Conservation (phyloP, 1,140 invertebrate genomes). For the Musca domestica region DNA sequence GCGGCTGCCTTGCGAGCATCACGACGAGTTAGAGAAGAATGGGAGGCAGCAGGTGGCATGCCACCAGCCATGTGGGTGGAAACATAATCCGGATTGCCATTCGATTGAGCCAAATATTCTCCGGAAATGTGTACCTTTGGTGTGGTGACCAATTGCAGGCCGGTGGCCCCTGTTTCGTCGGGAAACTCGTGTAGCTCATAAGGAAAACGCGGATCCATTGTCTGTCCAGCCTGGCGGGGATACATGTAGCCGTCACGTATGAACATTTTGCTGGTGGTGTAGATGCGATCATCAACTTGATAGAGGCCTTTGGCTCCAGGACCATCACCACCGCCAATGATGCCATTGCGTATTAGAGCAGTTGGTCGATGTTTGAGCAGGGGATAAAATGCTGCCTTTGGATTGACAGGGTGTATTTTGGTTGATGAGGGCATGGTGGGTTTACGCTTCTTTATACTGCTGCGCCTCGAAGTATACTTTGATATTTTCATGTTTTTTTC, state of each 20-base stretch:
- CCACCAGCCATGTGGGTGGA: conserved; percentile 11
- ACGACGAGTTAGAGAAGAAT: conserved; percentile 30
- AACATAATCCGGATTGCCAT: not conserved
- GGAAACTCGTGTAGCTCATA: conserved; percentile 49
- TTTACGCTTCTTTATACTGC: conserved; percentile 49
- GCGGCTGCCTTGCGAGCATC: conserved; percentile 39
- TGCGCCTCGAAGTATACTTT: conserved; percentile 45
- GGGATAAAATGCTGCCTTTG: conserved; percentile 18
- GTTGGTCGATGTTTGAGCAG: conserved; percentile 30
- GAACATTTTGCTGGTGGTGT: conserved; percentile 51
- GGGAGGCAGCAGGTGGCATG: conserved; percentile 24
- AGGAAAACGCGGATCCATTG: conserved; percentile 49
- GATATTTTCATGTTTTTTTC: conserved; percentile 29
- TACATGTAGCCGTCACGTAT: conserved; percentile 51
- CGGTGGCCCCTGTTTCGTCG: conserved; percentile 44
- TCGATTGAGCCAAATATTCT: conserved; percentile 37
- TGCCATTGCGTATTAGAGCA: conserved; percentile 47
- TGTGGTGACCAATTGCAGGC: conserved; percentile 43
- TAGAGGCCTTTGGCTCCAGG: conserved; percentile 47
- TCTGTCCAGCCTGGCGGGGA: conserved; percentile 47
- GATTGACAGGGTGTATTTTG: conserved; percentile 17
- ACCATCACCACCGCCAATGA: conserved; percentile 43
- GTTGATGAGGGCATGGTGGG: conserved; percentile 17
- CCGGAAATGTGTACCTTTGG: conserved; percentile 50
- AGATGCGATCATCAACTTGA: conserved; percentile 48